These are phyloP conservation scores for Campopleginae sp. DNA, from an alignment of 2,888 invertebrate species.

Conservation along the genomic window DNA sequence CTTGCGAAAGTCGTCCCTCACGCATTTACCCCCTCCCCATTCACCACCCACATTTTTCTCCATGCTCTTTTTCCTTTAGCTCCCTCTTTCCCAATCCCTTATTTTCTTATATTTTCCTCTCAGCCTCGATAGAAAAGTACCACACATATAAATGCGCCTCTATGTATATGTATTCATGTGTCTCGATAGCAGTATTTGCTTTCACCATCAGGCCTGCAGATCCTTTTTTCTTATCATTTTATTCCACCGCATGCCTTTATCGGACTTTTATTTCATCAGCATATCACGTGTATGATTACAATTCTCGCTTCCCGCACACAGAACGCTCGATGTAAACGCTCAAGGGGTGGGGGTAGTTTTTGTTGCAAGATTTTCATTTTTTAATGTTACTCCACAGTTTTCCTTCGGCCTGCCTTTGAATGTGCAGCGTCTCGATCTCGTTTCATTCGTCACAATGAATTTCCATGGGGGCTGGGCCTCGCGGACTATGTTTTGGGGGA, in stretches of 20 bases:
- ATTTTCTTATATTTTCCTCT: slow-evolving; percentile 74
- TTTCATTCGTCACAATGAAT: slow-evolving; percentile 7
- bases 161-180: slow-evolving; percentile 16
- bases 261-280: slow-evolving; percentile 37
- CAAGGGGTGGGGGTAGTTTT: background rate
- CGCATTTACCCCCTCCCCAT: slow-evolving; percentile 74
- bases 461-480: slow-evolving; percentile 43
- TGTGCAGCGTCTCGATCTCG: background rate
- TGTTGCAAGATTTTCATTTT: background rate
- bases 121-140: slow-evolving; percentile 42
- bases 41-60: slow-evolving; percentile 50
- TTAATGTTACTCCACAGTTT: background rate
- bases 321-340: background rate
- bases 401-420: background rate
- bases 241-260: slow-evolving; percentile 23
- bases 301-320: background rate
- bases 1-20: slow-evolving; percentile 79
- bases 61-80: slow-evolving; percentile 35
- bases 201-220: slow-evolving; percentile 20
- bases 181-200: slow-evolving; percentile 7
- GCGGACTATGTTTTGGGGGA: slow-evolving; percentile 20
- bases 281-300: slow-evolving; percentile 35
- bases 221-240: slow-evolving; percentile 32
- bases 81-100: slow-evolving; percentile 71
- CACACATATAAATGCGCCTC: slow-evolving; percentile 28